Evolutionary conservation across 2,113 vertebrate species (phyloP).

Genomic region (Copsychus sechellarum): DNA sequence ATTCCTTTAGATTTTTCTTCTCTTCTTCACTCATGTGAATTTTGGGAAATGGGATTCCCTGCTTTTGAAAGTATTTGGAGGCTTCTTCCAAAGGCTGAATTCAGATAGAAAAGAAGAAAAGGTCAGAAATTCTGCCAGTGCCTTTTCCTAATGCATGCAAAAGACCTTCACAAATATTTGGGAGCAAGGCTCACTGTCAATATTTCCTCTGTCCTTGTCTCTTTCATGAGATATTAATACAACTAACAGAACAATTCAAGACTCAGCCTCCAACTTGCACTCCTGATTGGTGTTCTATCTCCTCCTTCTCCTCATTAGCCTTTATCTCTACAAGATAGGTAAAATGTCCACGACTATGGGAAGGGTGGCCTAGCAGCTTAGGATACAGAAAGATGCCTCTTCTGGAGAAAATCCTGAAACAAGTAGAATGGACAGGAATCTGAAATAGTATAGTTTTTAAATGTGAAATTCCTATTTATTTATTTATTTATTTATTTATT

Average conservation of each 20-base stretch:
- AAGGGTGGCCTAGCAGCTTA: neutral
- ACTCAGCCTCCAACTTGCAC: neutral
- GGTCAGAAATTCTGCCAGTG: neutral
- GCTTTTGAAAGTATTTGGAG: conserved; percentile 70
- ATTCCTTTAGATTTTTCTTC: conserved; percentile 56
- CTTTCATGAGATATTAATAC: neutral
- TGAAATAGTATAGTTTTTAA: accelerated
- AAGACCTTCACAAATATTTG: neutral
- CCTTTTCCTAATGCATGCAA: neutral
- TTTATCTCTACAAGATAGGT: neutral
- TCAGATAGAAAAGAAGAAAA: neutral
- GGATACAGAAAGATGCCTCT: neutral
- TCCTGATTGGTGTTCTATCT: neutral
- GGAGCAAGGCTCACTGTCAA: accelerated
- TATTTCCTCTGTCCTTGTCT: neutral
- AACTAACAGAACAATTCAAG: neutral
- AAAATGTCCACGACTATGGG: neutral
- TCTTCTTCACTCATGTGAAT: conserved; percentile 65
- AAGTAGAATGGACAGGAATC: neutral
- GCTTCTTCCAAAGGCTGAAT: conserved; percentile 71
- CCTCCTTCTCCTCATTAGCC: neutral
- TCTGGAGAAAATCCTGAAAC: neutral
- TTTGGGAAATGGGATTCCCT: conserved; percentile 75
- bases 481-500: neutral
- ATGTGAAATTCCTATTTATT: neutral